A percentile compares a stretch with the other conserved stretches of the same genome.
These are phyloP conservation scores for Zaprionus davidi DNA, from an alignment of 1,140 invertebrate genomes.

Conservation along the genomic window DNA sequence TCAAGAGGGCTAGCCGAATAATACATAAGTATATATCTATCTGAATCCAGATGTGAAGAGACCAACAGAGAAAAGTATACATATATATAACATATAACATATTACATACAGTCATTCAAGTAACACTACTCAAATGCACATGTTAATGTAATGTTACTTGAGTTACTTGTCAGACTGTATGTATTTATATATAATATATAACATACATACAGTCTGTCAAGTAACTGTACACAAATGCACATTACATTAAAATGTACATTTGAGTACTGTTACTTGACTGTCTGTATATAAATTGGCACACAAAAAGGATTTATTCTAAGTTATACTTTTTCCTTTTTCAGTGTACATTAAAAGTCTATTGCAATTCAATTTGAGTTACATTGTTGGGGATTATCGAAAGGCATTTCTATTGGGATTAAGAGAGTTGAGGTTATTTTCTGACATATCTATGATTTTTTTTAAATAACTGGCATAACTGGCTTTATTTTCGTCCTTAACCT, in stretches of 20 bases:
- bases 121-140: no score
- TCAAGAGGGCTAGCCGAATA: slow-evolving; percentile 30
- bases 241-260: no score
- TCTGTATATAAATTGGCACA: not conserved
- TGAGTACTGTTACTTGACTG: no score
- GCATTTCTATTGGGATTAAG: not conserved
- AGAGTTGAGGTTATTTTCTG: no score
- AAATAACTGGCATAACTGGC: not conserved
- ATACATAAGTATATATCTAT: not conserved
- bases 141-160: no score
- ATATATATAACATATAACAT: no score
- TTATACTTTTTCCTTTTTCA: not conserved
- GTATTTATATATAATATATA: no score
- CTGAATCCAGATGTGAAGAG: not conserved
- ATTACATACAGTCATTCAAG: no score
- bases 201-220: no score
- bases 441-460: no score
- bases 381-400: not conserved
- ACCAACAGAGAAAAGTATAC: not conserved
- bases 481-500: not conserved
- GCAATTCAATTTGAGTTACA: not conserved
- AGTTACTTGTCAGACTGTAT: no score
- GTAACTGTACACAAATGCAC: no score
- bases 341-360: not conserved
- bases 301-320: not conserved